These are phyloP conservation scores for Spodoptera frugiperda DNA, from an alignment of 1,140 invertebrate species.

Conservation along the genomic window DNA sequence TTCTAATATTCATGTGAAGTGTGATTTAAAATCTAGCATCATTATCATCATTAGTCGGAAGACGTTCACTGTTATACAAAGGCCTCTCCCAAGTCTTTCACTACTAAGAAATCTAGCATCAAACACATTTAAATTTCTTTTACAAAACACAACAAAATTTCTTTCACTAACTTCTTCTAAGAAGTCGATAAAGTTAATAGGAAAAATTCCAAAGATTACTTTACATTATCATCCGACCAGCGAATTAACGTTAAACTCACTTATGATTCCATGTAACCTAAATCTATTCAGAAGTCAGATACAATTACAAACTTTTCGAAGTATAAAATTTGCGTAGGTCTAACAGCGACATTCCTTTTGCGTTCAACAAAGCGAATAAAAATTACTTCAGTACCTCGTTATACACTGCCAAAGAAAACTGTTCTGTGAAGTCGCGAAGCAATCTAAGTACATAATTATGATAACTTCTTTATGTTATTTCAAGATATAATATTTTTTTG, in stretches of 20 bases:
- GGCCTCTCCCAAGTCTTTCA: too few relatives aligned
- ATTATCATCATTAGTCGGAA: too few relatives aligned
- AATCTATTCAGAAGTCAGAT: neutral
- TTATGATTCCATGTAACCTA: neutral
- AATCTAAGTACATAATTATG: slow-evolving; percentile 15
- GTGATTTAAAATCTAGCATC: too few relatives aligned
- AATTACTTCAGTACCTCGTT: neutral
- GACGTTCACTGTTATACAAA: too few relatives aligned
- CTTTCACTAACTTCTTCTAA: too few relatives aligned
- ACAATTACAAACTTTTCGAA: slow-evolving; percentile 3
- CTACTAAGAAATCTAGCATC: too few relatives aligned
- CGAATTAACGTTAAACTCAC: neutral
- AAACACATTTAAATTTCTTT: too few relatives aligned
- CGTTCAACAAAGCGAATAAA: slow-evolving; percentile 19
- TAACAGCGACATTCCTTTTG: neutral
- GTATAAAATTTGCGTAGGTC: neutral
- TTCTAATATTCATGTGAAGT: too few relatives aligned
- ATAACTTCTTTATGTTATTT: slow-evolving; percentile 1
- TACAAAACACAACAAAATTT: too few relatives aligned
- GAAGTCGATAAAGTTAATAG: too few relatives aligned
- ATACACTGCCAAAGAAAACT: neutral
- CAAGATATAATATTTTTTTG: neutral
- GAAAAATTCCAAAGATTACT: neutral
- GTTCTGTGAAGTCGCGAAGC: slow-evolving; percentile 3
- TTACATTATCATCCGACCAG: neutral